Base-by-base conservation (phyloP, 1,140 invertebrate species). In the Andricus grossulariae region DNA sequence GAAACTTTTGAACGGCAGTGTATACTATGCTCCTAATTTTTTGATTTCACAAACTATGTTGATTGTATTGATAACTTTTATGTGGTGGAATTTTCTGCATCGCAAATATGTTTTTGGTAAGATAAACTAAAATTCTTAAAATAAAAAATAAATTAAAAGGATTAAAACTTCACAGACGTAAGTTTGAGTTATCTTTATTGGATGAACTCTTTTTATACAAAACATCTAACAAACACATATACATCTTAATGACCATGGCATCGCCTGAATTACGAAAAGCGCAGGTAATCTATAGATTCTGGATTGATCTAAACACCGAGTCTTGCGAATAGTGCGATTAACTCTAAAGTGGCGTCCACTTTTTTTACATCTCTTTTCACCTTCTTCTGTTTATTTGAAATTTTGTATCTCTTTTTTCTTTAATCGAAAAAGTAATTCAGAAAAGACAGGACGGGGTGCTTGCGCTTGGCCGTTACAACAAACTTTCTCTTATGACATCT, bases 151-250 rank as follows among this genome's bases (percentile, higher is more conserved):
- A 32, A 32, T 5, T 32, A 32, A 32, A 32, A 32, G 5, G 25
- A 32, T 32, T 32, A 3, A 32, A 32, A 32, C 3, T 32, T 3
- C 25, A 32, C 2, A 45, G 10, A 45, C 7, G 2, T 45, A 8
- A 45, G 8, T 45, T 45, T 45, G 39, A 45, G 39, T 45, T 45
- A 11, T 45, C 5, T 79, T 79, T 75, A 75, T 75, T 75, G 66
- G 54, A 49, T 66, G 52, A 71, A 70, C 74, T 75, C 52, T 83
- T 87, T 85, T 86, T 86, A 87, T 86, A 87, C 83, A 87, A 87
- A 86, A 86, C 83, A 84, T 85, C 84, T 87, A 84, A 85, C 80
- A 85, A 86, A 84, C 85, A 84, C 80, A 85, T 81, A 85, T 82
- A 79, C 80, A 45, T 81, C 75, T 71, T 77, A 79, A 80, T 83